phyloP scores from a whole-genome alignment of 2,113 vertebrate species.

The Halichoerus grypus region DNA sequence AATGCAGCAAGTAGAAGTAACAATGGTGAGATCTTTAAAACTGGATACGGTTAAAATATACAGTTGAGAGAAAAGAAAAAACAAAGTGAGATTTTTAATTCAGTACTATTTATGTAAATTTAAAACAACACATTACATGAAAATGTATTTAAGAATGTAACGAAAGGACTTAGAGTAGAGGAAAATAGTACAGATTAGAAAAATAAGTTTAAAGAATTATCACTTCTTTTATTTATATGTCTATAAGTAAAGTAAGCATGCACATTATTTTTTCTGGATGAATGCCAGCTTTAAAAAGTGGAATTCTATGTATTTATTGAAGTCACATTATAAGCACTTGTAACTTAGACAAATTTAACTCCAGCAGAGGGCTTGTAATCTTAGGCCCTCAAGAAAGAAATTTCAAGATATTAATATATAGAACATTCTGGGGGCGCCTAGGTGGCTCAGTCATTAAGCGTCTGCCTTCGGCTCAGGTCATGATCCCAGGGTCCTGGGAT shows the following conservation, averaged over 20 bases:
- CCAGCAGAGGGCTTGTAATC: background rate
- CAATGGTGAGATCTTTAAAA: slow-evolving; percentile 8
- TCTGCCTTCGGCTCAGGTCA: no score
- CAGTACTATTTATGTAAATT: background rate
- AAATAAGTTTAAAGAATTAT: background rate
- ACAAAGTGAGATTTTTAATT: slow-evolving; percentile 21
- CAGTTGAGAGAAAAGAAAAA: background rate
- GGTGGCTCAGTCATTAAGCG: no score
- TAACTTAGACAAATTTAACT: background rate
- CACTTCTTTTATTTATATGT: slow-evolving; percentile 25
- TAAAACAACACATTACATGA: background rate
- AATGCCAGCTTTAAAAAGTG: background rate
- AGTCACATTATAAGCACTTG: background rate
- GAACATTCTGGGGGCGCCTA: background rate
- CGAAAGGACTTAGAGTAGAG: background rate
- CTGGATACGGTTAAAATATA: slow-evolving; percentile 5
- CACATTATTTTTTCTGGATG: slow-evolving; percentile 2
- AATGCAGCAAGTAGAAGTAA: background rate
- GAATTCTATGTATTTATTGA: slow-evolving; percentile 20
- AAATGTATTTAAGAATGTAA: background rate
- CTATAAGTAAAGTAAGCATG: background rate
- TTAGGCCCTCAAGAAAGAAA: slow-evolving; percentile 12
- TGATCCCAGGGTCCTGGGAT: no score
- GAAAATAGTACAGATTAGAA: background rate
- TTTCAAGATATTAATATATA: background rate